Conservation (phyloP, 2,113 vertebrate genomes). For the Oriolus oriolus region DNA sequence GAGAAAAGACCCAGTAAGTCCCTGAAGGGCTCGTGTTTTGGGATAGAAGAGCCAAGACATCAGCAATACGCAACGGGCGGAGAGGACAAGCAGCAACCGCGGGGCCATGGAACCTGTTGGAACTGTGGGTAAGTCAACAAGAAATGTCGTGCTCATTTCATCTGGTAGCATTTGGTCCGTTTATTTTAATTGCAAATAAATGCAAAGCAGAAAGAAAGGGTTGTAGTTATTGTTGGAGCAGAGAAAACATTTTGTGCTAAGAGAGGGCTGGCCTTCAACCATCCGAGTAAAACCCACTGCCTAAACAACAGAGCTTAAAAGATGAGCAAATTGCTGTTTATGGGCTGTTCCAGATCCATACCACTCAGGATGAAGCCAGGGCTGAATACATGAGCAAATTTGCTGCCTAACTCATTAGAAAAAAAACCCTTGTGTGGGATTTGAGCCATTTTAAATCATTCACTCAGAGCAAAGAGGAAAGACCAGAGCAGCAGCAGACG, state of each 20-base stretch:
- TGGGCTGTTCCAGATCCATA: background rate
- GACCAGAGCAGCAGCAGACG: background rate
- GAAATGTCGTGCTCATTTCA: background rate
- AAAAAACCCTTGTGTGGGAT: background rate
- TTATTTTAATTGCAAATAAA: slow-evolving; percentile 49
- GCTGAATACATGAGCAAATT: background rate
- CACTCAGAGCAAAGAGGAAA: background rate
- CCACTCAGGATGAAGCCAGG: background rate
- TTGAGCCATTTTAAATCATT: slow-evolving; percentile 18
- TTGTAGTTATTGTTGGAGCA: slow-evolving; percentile 17
- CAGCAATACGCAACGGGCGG: accelerated
- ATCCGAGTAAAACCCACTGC: slow-evolving; percentile 15
- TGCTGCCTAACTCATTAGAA: slow-evolving; percentile 1
- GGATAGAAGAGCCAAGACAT: background rate
- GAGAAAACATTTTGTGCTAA: background rate
- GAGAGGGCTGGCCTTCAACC: background rate
- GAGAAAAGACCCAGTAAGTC: background rate
- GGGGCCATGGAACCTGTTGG: background rate
- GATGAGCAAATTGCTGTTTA: slow-evolving; percentile 41
- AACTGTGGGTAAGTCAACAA: background rate
- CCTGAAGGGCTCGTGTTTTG: background rate
- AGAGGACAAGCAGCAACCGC: accelerated
- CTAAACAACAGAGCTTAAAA: slow-evolving; percentile 38
- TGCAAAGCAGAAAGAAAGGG: slow-evolving; percentile 6
- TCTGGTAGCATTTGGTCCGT: slow-evolving; percentile 34